These are phyloP conservation scores for Elmis aenea DNA, from an alignment of 2,888 invertebrate species.

Conservation along the genomic window DNA sequence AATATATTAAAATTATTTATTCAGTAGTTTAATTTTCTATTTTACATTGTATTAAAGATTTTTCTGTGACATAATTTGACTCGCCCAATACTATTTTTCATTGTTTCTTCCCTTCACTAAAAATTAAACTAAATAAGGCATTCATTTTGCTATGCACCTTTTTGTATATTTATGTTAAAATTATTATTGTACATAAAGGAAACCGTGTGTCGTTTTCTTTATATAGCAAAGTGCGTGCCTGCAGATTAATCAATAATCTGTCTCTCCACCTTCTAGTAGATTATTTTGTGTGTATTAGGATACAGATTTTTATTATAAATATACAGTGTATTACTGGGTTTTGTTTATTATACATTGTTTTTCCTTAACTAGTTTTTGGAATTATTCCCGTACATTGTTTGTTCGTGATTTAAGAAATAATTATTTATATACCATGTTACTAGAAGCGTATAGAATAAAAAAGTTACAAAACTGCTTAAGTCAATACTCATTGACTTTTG, in stretches of 20 bases:
- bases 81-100: no score
- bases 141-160: no score
- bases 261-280: background rate
- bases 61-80: conserved; percentile 2
- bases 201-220: background rate
- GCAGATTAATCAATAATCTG: background rate
- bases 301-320: background rate
- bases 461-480: background rate
- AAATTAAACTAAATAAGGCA: no score
- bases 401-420: no score
- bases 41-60: conserved; percentile 2
- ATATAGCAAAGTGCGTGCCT: no score
- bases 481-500: no score
- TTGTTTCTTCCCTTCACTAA: no score
- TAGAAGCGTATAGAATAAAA: background rate
- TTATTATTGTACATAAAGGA: background rate
- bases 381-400: no score
- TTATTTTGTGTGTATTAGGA: background rate
- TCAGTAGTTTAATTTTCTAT: conserved; percentile 11
- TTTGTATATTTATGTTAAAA: no score
- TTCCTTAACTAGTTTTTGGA: no score
- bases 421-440: background rate
- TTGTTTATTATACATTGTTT: no score
- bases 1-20: conserved; percentile 20
- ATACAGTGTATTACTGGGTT: background rate